Evolutionary conservation across 1,140 invertebrate species (phyloP).

Genomic region (Lethrus apterus): DNA sequence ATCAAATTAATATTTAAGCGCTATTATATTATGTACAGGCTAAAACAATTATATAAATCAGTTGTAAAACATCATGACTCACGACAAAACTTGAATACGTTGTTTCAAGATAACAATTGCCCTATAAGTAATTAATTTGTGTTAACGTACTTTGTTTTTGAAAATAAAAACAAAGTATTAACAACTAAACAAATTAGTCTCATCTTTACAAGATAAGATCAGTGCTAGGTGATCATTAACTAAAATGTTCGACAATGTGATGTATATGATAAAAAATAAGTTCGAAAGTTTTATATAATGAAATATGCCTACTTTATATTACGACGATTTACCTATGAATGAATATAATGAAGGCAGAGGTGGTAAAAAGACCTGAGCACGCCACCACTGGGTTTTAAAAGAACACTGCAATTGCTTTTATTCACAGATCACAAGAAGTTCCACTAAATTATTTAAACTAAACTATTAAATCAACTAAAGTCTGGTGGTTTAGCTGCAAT

Average conservation of each 20-base stretch:
- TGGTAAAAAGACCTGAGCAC: slow-evolving; percentile 18
- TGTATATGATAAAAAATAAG: slow-evolving; percentile 10
- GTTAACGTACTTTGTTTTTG: too few relatives aligned
- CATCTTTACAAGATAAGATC: not conserved
- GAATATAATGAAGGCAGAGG: slow-evolving; percentile 18
- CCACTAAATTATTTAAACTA: slow-evolving; percentile 14
- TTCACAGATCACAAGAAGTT: slow-evolving; percentile 18
- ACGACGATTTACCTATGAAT: slow-evolving; percentile 5
- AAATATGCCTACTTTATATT: slow-evolving; percentile 3
- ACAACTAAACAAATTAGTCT: not conserved
- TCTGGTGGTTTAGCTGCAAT: slow-evolving; percentile 10
- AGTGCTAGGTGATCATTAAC: not conserved
- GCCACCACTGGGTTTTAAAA: slow-evolving; percentile 10
- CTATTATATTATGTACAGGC: too few relatives aligned
- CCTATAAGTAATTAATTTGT: too few relatives aligned
- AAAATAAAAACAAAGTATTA: too few relatives aligned
- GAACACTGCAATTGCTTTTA: slow-evolving; percentile 24
- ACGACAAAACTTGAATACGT: too few relatives aligned
- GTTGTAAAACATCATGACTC: too few relatives aligned
- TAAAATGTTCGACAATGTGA: slow-evolving; percentile 6
- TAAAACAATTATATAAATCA: too few relatives aligned
- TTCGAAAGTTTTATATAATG: not conserved
- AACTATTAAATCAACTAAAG: slow-evolving; percentile 21
- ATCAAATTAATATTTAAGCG: too few relatives aligned
- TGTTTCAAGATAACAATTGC: too few relatives aligned